phyloP scores from a whole-genome alignment of 2,888 invertebrate genomes.

The Anoplius nigerrimus region DNA sequence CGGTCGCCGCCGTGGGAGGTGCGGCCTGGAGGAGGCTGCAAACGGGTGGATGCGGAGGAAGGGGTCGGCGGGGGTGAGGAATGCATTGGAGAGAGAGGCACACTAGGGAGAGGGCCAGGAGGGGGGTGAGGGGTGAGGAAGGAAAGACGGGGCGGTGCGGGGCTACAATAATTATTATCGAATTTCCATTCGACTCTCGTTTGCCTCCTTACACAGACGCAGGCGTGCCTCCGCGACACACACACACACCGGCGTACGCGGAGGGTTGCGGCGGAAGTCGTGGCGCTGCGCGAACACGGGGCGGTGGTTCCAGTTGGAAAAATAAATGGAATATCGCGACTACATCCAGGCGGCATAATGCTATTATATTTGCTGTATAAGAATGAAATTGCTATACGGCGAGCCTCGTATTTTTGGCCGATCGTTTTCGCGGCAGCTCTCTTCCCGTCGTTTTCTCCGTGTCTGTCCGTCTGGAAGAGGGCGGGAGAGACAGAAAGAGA shows the following conservation, averaged over 20 bases:
- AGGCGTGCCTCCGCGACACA: not conserved
- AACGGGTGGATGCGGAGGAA: no score
- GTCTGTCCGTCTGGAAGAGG: no score
- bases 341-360: no score
- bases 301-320: no score
- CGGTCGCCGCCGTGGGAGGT: constrained; percentile 39
- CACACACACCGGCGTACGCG: not conserved
- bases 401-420: no score
- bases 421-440: no score
- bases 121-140: constrained; percentile 6
- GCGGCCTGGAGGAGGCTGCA: not conserved
- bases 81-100: constrained; percentile 3
- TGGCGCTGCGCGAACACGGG: not conserved
- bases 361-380: no score
- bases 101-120: constrained; percentile 11
- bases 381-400: no score
- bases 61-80: no score
- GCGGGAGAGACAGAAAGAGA: not conserved
- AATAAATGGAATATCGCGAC: not conserved
- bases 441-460: no score
- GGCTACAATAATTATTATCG: constrained; percentile 67
- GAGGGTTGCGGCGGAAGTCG: not conserved
- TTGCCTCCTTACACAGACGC: constrained; percentile 49
- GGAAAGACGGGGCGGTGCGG: not conserved
- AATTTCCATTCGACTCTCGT: constrained; percentile 69